phyloP scores from a whole-genome alignment of 2,797 vertebrate species.

The Mormyrus hasselquistii region DNA sequence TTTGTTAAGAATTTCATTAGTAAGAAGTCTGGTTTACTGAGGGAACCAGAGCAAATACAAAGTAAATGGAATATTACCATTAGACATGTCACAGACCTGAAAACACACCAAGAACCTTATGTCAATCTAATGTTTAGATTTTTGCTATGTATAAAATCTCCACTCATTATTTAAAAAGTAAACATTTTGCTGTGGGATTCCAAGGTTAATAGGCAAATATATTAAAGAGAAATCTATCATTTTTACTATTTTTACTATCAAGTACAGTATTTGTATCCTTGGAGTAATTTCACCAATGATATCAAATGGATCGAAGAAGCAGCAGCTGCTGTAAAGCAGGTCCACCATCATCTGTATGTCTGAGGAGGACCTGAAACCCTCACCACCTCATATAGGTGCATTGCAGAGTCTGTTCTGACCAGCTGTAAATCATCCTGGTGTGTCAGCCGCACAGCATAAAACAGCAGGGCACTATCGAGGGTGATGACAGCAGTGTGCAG shows the following conservation, averaged over 20 bases:
- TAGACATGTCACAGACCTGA: background rate
- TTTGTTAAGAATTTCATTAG: background rate
- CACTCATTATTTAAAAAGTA: background rate
- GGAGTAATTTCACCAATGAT: background rate
- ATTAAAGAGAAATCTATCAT: background rate
- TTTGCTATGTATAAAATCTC: background rate
- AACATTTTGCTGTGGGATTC: background rate
- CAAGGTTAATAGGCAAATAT: background rate
- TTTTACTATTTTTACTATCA: background rate
- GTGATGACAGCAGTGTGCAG: too few species aligned
- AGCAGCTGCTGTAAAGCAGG: background rate
- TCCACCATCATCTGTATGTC: background rate
- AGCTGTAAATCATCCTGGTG: background rate
- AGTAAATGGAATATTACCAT: background rate
- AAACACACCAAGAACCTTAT: background rate
- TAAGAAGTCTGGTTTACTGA: background rate
- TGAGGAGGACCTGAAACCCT: background rate
- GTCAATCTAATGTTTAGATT: background rate
- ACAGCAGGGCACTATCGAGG: background rate
- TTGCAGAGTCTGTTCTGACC: background rate
- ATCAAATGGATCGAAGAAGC: background rate
- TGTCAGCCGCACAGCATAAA: background rate
- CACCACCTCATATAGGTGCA: background rate
- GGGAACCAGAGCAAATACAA: background rate
- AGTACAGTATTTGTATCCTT: background rate